These are phyloP conservation scores for Gymnopithys bicolor DNA, from an alignment of 2,797 vertebrate genomes.

Conservation along the genomic window DNA sequence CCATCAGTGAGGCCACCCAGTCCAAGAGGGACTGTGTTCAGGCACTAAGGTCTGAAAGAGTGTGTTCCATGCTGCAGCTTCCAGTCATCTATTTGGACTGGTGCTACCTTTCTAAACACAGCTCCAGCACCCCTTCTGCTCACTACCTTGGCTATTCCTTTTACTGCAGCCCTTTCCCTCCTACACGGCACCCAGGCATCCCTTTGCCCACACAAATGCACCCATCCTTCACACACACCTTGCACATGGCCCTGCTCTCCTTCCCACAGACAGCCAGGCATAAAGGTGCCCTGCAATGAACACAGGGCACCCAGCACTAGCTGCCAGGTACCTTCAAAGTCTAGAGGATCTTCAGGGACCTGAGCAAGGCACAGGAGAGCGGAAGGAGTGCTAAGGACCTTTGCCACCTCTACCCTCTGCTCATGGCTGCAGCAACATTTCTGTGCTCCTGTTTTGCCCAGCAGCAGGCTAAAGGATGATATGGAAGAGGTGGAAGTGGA, in stretches of 20 bases:
- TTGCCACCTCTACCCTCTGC: background rate
- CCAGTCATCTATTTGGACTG: background rate
- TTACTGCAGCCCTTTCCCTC: background rate
- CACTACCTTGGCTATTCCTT: background rate
- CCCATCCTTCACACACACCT: background rate
- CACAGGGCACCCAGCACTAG: background rate
- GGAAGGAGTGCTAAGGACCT: background rate
- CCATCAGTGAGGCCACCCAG: rapidly evolving
- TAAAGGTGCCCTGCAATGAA: background rate
- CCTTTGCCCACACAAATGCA: background rate
- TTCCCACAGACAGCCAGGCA: background rate
- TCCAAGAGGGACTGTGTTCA: background rate
- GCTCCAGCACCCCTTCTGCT: background rate
- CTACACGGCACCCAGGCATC: background rate
- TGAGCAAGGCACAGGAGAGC: background rate
- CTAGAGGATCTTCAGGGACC: background rate
- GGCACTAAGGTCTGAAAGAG: background rate
- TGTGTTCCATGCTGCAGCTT: background rate
- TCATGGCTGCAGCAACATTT: background rate
- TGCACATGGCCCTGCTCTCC: too few species aligned
- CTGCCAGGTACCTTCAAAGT: background rate
- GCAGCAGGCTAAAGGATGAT: rapidly evolving
- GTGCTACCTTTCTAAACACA: background rate
- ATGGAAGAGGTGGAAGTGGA: background rate
- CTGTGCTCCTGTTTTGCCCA: background rate